Conservation (phyloP, 2,113 vertebrate species). For the Donacobius atricapilla region DNA sequence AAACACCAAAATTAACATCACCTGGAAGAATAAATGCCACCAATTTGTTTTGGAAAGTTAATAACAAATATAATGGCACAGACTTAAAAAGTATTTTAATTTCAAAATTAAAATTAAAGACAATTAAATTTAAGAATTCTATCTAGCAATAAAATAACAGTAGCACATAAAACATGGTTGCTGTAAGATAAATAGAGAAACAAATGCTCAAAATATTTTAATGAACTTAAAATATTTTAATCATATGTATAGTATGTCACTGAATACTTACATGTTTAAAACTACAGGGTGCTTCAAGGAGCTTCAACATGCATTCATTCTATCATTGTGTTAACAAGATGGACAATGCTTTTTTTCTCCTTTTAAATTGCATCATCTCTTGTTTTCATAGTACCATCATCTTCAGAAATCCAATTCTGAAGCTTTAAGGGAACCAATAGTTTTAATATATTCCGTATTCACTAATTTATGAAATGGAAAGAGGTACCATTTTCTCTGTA, state of each 20-base stretch:
- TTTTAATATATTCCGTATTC: neutral
- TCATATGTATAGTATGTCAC: neutral
- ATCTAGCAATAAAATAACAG: neutral
- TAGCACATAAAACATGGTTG: neutral
- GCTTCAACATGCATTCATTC: neutral
- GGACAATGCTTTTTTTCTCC: neutral
- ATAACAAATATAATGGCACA: neutral
- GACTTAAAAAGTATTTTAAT: neutral
- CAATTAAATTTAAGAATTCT: neutral
- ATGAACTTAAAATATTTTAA: neutral
- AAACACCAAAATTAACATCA: neutral
- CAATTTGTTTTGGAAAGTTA: neutral
- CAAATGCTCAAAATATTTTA: neutral
- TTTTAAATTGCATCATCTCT: neutral
- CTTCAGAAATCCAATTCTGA: neutral
- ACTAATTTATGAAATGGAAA: slow-evolving; percentile 9
- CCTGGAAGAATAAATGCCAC: neutral
- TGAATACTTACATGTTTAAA: neutral
- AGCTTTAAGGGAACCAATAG: neutral
- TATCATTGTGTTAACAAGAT: neutral
- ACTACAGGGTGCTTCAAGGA: neutral
- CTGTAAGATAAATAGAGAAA: neutral
- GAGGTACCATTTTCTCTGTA: neutral
- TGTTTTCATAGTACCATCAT: neutral
- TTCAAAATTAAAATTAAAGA: neutral